Base-by-base conservation (phyloP, 1,140 invertebrate genomes). In the Drosophila pandora region DNA sequence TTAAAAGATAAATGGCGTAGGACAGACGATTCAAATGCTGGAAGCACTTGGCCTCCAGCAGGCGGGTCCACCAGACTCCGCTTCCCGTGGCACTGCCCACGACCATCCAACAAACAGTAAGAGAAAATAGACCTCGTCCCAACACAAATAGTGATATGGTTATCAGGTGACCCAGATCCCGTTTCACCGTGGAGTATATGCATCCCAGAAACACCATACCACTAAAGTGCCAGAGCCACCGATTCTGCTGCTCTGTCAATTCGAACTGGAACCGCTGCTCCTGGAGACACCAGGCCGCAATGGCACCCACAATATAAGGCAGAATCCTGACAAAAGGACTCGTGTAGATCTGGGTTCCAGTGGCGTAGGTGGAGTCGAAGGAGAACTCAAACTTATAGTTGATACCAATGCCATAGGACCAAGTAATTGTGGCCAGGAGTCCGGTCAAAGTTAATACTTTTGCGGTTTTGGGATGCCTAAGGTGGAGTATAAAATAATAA, bases 21-120 rank as follows among this genome's bases (percentile, higher is more conserved):
- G 91, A 82, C 8, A 92, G 43, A 1, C 90, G 85, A 69, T 91
- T 92, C 6, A 91, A 25, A 10, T 92, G 91, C 64, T 92, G 90
- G 47, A 92, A 92, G 5, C 73, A 48, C 6, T 74, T 79, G 8
- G 73, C 73, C 41, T 92, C 90, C 28, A 92, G 41, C 22, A 92
- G 30, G 5, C 90, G 84, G 0, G 91, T 91, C 87, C 90, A 91
- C 77, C 81, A 87, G 1, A 79, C 79, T 8, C 90, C 79, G 28
- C 70, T 70, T 0, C 82, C 91, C 5, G 65, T 75, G 1, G 88
- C 88, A 53, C 91, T 92, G 41, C 91, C 90, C 9, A 88, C 57
- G 34, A 92, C 81, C 88, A 91, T 91, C 90, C 91, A 91, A 49
- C 83, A 90, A 50, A 91, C 47, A 5, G 71, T 70, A 0, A 88